phyloP scores from a whole-genome alignment of 1,140 invertebrate genomes.

The Metopolophium dirhodum region DNA sequence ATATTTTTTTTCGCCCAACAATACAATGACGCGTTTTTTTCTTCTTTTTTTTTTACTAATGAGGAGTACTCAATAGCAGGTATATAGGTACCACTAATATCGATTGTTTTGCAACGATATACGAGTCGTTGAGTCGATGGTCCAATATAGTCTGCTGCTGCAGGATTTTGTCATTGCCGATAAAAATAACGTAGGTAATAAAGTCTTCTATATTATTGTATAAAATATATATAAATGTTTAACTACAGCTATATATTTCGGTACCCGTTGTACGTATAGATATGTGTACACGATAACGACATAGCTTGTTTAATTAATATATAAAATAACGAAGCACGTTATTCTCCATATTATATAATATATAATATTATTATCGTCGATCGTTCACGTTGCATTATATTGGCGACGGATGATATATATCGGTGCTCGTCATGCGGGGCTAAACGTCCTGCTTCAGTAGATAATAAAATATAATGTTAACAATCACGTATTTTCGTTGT shows the following conservation, averaged over 20 bases:
- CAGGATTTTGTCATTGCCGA: neutral
- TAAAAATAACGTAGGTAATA: neutral
- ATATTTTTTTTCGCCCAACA: neutral
- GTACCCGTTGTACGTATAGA: neutral
- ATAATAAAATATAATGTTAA: neutral
- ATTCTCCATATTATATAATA: neutral
- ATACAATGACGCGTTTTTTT: neutral
- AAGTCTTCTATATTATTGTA: neutral
- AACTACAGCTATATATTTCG: neutral
- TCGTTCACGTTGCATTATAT: neutral
- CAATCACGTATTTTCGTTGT: neutral
- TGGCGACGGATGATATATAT: neutral
- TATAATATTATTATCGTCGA: neutral
- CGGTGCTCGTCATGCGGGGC: neutral
- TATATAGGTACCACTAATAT: slow-evolving; percentile 7
- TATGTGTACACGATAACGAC: neutral
- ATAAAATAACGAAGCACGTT: neutral
- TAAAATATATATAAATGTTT: neutral
- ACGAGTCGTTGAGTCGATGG: neutral
- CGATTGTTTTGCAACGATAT: slow-evolving; percentile 19
- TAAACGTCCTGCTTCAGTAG: neutral
- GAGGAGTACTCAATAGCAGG: neutral
- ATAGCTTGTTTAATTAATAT: slow-evolving; percentile 1
- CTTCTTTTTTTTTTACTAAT: slow-evolving; percentile 21
- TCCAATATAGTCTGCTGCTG: neutral